These are phyloP conservation scores for Aurelia sp. DNA, from an alignment of 30 jellyfish, hydroid and myxozoan genomes.

Conservation along the genomic window DNA sequence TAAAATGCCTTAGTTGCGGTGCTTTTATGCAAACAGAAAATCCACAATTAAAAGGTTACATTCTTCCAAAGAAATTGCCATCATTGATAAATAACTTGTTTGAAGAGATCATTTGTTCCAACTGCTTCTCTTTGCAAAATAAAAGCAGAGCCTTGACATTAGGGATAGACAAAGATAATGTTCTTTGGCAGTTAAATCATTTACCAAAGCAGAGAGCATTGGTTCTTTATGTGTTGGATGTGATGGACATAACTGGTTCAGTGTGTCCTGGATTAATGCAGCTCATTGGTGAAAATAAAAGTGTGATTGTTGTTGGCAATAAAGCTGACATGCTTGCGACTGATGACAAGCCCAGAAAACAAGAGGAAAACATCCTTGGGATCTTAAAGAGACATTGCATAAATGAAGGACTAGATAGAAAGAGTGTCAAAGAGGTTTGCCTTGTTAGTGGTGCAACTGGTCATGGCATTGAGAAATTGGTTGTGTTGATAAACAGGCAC, in stretches of 20 bases:
- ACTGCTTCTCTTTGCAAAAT: slow-evolving; percentile 63
- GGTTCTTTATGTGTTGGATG: slow-evolving; percentile 85
- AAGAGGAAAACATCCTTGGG: slow-evolving; percentile 51
- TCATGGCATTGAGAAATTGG: slow-evolving; percentile 74
- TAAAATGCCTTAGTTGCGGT: slow-evolving; percentile 89
- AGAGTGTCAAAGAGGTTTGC: slow-evolving; percentile 77
- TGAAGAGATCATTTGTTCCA: slow-evolving; percentile 62
- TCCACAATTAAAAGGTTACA: slow-evolving; percentile 57
- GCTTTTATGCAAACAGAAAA: slow-evolving; percentile 75
- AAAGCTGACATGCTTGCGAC: slow-evolving; percentile 83
- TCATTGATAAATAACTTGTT: slow-evolving; percentile 25
- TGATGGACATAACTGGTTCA: slow-evolving; percentile 81
- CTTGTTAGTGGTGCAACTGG: slow-evolving; percentile 89
- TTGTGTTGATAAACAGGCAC: slow-evolving; percentile 71
- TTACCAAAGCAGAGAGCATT: slow-evolving; percentile 60
- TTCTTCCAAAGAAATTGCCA: slow-evolving; percentile 53
- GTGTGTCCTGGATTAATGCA: slow-evolving; percentile 51
- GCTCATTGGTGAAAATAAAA: slow-evolving; percentile 73
- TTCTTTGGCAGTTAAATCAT: slow-evolving; percentile 62
- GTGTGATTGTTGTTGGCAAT: slow-evolving; percentile 83
- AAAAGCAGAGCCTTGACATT: slow-evolving; percentile 19
- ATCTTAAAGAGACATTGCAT: slow-evolving; percentile 53
- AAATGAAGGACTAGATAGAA: slow-evolving; percentile 56
- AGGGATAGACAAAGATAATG: slow-evolving; percentile 47
- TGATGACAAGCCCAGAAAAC: slow-evolving; percentile 78